Base-by-base conservation (phyloP, 2,113 vertebrate species). In the Sardina pilchardus region DNA sequence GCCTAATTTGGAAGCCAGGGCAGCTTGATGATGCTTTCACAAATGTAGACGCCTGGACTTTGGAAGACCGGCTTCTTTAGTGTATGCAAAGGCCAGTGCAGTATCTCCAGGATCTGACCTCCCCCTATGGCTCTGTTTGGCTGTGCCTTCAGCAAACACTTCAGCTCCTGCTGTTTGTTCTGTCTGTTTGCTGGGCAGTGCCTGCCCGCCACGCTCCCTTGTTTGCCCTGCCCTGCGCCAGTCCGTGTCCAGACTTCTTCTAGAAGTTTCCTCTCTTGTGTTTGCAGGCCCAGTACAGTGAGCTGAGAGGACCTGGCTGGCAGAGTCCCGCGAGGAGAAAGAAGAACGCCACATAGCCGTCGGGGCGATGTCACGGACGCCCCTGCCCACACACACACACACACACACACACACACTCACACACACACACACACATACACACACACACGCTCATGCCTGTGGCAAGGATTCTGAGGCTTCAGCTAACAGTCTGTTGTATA, bases 281-380 rank as follows among this genome's bases (percentile, higher is more conserved):
- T 95, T 93, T 93, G 91, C 96, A 99, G 97, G 96, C 97, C 94
- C 97, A 98, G 94, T 95, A 94, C 1, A 90, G 94, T 2, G 97
- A 97, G 92, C 86, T 95, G 90, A 97, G 93, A 91, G 91, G 90
- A 86, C 90, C 81, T 90, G 91, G 92, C 87, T 83, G 89, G 88
- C 94, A 95, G 87, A 96, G 94, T 56, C 94, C 95, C 82, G 24
- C 94, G 71, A 96, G 91, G 91, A 99, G 94, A 95, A 99, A 96
- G 92, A 92, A 95, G 88, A 53, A 83, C 2, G 84, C 10, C 5
- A 82, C 82, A n/a, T 87, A 81, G 12, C 44, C 63, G 34, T 71
- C 30, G 7, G 26, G 26, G 8, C 26, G 2, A 26, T 19, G 50
- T 30, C 10, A 67, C 10, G 26, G 24, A 67, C n/a, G 12, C 59